These are phyloP conservation scores for Gymnocephalus cernua DNA, from an alignment of 2,113 vertebrate species.

Conservation along the genomic window DNA sequence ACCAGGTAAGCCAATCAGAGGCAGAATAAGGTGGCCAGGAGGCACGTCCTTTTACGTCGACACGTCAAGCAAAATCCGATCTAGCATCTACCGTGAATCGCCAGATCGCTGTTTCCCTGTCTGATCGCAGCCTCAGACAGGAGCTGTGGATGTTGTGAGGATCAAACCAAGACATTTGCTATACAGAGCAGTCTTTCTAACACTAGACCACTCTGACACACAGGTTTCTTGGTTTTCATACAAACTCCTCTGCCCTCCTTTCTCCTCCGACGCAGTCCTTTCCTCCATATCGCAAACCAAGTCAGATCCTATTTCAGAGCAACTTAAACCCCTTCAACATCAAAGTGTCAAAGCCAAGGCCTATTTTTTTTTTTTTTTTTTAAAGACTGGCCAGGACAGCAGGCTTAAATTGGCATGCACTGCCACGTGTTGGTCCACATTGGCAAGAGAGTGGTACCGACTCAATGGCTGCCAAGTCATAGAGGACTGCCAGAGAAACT, in stretches of 20 bases:
- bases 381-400: conserved; percentile 51
- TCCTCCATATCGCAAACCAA: conserved; percentile 47
- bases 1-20: too few relatives aligned
- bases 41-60: too few relatives aligned
- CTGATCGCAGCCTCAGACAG: not conserved
- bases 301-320: conserved; percentile 54
- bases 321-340: conserved; percentile 62
- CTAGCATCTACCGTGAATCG: too few relatives aligned
- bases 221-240: conserved; percentile 24
- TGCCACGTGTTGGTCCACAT: conserved; percentile 56
- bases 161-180: conserved; percentile 32
- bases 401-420: conserved; percentile 57
- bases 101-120: too few relatives aligned
- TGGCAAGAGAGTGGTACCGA: conserved; percentile 51
- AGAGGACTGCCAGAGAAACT: conserved; percentile 77
- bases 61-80: too few relatives aligned
- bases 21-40: too few relatives aligned
- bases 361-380: conserved; percentile 23
- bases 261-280: conserved; percentile 10
- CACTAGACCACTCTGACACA: not conserved
- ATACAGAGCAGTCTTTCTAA: not conserved
- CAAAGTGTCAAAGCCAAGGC: conserved; percentile 58
- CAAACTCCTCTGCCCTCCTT: conserved; percentile 20
- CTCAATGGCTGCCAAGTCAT: conserved; percentile 68
- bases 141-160: not conserved